Evolutionary conservation across 2,888 invertebrate genomes (phyloP).

Genomic region (Eucriotettix oculatus): DNA sequence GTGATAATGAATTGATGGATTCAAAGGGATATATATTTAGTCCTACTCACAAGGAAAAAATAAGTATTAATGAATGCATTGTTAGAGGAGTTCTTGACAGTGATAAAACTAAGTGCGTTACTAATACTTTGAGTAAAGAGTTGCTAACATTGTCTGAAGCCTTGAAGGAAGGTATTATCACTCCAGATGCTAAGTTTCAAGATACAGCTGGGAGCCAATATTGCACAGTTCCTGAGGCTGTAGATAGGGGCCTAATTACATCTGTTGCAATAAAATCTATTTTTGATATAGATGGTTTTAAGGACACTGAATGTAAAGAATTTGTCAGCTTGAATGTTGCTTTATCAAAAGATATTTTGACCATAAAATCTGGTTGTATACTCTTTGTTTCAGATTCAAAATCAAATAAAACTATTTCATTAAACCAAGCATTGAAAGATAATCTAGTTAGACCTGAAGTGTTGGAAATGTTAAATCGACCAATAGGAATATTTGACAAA

Average conservation of each 20-base stretch:
- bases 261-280: constrained; percentile 76
- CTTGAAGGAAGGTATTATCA: constrained; percentile 60
- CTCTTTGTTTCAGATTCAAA: constrained; percentile 49
- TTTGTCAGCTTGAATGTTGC: constrained; percentile 74
- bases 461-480: constrained; percentile 66
- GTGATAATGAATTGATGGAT: constrained; percentile 65
- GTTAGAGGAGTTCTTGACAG: constrained; percentile 75
- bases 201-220: constrained; percentile 44
- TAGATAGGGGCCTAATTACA: constrained; percentile 73
- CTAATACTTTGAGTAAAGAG: constrained; percentile 62
- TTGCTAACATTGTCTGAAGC: constrained; percentile 74
- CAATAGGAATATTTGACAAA: constrained; percentile 63
- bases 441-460: constrained; percentile 71
- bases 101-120: constrained; percentile 66
- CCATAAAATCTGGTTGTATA: constrained; percentile 53
- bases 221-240: constrained; percentile 69
- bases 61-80: constrained; percentile 72
- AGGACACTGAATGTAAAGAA: constrained; percentile 62
- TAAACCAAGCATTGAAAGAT: constrained; percentile 63
- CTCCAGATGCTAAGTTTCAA: constrained; percentile 36
- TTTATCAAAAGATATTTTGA: constrained; percentile 56
- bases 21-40: constrained; percentile 62
- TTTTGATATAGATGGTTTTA: constrained; percentile 83
- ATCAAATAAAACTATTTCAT: constrained; percentile 54
- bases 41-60: constrained; percentile 55